Evolutionary conservation across 2,888 invertebrate species (phyloP), one percentile per base, ranked within the genome.

Genomic region (Lumbricus terrestris): DNA sequence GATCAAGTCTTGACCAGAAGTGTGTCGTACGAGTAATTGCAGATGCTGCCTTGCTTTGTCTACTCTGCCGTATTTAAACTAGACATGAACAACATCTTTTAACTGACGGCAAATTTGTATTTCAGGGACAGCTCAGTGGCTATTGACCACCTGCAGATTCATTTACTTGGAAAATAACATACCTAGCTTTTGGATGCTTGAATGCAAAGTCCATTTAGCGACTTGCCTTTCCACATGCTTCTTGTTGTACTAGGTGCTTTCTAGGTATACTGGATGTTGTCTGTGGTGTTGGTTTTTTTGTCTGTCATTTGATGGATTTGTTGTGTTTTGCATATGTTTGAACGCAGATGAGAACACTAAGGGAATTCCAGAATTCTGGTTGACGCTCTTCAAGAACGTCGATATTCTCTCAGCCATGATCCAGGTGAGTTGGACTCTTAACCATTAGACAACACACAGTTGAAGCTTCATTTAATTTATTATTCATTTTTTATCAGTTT

Each of bases 361-460:
- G 42, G 91, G 91, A 42, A 82, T 91, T 88, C 91, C 91, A 29
- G 90, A 90, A 82, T 91, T 91, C 82, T 91, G 91, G 91, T 82
- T 90, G 42, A 91, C 90, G 29, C 89, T 90, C 40, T 88, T 91
- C 85, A 91, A 91, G 83, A 91, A 90, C 37, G 89, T 89, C 29
- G 89, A 88, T 8, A 35, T 69, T 42, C 47, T 89, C 23, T n/a
- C 85, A 33, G 13, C 37, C n/a, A 85, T 89, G 88, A 40, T 90
- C 42, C 42, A 47, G 82, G 90, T 90, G 33, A 16, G 90, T 88
- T 35, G 23, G 35, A n/a, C n/a, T n/a, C 69, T n/a, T 23, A 47
- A 23, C 23, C 47, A 23, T 69, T 1, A 85, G 1, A 35, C 85
- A 85, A 85, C 23, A 20, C 35, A 85, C n/a, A 20, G 18, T 34